These are phyloP conservation scores for Pocota personata DNA, from an alignment of 2,888 invertebrate species.

Conservation along the genomic window DNA sequence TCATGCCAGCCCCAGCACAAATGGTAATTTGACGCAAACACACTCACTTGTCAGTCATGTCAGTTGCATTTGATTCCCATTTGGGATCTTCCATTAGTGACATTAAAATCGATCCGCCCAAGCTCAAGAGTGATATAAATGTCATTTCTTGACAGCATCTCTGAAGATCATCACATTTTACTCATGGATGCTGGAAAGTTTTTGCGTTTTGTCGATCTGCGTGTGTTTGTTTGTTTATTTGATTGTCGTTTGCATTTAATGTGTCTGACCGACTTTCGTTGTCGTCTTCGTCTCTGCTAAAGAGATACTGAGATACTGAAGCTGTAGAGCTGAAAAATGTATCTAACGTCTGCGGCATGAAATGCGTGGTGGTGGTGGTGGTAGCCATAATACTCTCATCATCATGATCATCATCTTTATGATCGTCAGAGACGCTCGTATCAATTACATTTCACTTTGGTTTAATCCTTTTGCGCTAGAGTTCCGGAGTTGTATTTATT, in stretches of 20 bases:
- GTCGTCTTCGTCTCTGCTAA: too few species aligned
- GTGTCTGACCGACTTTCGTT: slow-evolving; percentile 68
- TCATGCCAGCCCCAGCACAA: slow-evolving; percentile 21
- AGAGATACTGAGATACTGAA: neutral
- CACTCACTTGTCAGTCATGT: slow-evolving; percentile 65
- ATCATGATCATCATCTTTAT: slow-evolving; percentile 64
- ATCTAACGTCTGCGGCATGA: slow-evolving; percentile 20
- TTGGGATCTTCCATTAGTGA: slow-evolving; percentile 38
- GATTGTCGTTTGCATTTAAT: slow-evolving; percentile 65
- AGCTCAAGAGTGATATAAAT: slow-evolving; percentile 30
- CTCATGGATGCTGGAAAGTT: slow-evolving; percentile 50
- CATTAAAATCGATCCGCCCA: slow-evolving; percentile 69
- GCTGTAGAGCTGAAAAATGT: neutral
- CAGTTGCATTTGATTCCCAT: slow-evolving; percentile 48
- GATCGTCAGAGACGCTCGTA: slow-evolving; percentile 52
- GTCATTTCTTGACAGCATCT: neutral
- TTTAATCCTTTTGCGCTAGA: slow-evolving; percentile 43
- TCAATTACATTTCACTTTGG: slow-evolving; percentile 61
- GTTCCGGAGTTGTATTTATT: slow-evolving; percentile 9
- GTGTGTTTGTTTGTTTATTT: slow-evolving; percentile 9
- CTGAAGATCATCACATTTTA: slow-evolving; percentile 44
- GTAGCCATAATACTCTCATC: slow-evolving; percentile 63
- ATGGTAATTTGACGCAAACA: slow-evolving; percentile 67
- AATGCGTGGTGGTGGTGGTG: neutral
- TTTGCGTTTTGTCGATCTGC: neutral